phyloP scores from a whole-genome alignment of 2,113 vertebrate species.

The Bettongia penicillata region DNA sequence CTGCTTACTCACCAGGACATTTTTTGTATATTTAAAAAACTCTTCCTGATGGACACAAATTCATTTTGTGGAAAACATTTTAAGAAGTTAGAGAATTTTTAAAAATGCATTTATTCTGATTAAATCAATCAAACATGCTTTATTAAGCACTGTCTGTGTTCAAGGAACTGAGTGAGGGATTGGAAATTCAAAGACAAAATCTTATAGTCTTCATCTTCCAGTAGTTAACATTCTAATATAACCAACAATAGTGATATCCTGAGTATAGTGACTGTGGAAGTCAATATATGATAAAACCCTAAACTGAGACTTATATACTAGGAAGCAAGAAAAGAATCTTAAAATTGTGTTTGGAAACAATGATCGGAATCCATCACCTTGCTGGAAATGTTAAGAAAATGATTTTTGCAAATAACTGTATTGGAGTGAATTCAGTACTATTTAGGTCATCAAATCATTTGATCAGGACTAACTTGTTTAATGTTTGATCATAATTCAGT shows the following conservation, averaged over 20 bases:
- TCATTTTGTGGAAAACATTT: background rate
- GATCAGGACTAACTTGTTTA: constrained; percentile 60
- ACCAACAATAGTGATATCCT: background rate
- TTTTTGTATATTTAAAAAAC: background rate
- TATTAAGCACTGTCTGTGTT: background rate
- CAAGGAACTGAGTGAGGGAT: background rate
- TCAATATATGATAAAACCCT: background rate
- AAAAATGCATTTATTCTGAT: background rate
- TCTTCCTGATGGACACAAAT: background rate
- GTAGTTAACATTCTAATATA: background rate
- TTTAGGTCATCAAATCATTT: constrained; percentile 57
- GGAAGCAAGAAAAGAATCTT: background rate
- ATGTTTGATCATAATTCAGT: constrained; percentile 58
- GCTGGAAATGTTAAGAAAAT: background rate
- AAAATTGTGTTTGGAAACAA: background rate
- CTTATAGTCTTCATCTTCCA: background rate
- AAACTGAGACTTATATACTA: background rate
- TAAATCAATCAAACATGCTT: background rate
- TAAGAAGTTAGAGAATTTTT: background rate
- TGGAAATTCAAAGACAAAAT: background rate
- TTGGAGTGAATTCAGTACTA: constrained; percentile 36
- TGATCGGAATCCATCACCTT: background rate
- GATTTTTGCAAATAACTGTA: constrained; percentile 18
- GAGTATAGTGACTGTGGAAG: background rate
- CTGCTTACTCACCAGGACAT: background rate